A percentile compares a stretch with the other conserved stretches of the same genome.
Conservation (phyloP, 2,888 invertebrate species). For the Tinea semifulvella region DNA sequence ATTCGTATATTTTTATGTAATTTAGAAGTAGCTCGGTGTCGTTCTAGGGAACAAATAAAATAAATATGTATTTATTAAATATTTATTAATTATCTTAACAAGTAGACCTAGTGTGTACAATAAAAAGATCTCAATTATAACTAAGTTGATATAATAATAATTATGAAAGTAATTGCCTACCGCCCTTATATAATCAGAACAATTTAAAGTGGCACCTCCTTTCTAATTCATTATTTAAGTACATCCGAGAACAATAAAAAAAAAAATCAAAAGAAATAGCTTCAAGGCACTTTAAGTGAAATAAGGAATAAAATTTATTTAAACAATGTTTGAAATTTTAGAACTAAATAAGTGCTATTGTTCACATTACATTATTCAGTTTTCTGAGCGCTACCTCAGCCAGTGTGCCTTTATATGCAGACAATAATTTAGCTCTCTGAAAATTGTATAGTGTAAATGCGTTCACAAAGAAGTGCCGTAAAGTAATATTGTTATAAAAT, state of each 20-base stretch:
- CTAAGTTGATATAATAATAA: slow-evolving; percentile 6
- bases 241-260: not conserved
- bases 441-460: too few species aligned
- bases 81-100: not conserved
- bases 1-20: too few species aligned
- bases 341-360: too few species aligned
- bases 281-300: not conserved
- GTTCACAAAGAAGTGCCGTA: not conserved
- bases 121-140: not conserved
- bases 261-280: not conserved
- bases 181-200: slow-evolving; percentile 6
- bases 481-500: slow-evolving; percentile 6
- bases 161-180: slow-evolving; percentile 1
- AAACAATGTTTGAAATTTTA: not conserved
- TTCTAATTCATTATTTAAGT: slow-evolving; percentile 7
- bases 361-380: too few species aligned
- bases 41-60: too few species aligned
- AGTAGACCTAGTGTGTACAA: not conserved
- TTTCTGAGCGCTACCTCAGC: too few species aligned
- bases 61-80: too few species aligned
- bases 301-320: not conserved
- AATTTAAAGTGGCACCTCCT: slow-evolving; percentile 9
- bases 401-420: too few species aligned
- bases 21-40: too few species aligned
- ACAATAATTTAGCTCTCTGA: too few species aligned